phyloP scores from a whole-genome alignment of 2,113 vertebrate genomes.

The Beaufortia kweichowensis region DNA sequence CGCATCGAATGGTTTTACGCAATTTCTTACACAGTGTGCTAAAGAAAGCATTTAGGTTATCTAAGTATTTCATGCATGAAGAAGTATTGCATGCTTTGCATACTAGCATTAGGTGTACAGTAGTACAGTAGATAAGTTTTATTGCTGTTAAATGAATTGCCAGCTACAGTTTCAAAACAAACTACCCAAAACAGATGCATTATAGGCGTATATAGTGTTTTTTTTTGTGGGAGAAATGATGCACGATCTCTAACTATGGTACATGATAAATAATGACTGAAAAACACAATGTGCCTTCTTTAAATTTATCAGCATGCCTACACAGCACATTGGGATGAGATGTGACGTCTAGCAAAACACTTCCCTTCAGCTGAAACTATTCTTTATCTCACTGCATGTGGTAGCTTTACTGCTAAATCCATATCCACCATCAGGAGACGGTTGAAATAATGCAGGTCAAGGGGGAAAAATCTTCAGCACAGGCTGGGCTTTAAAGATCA shows the following conservation, averaged over 20 bases:
- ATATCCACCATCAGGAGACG: slow-evolving; percentile 44
- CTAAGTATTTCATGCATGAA: not conserved
- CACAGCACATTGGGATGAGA: slow-evolving; percentile 48
- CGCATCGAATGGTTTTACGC: no score
- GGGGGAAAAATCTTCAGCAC: not conserved
- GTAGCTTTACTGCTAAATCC: slow-evolving; percentile 49
- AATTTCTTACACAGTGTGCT: not conserved
- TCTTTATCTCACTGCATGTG: slow-evolving; percentile 46
- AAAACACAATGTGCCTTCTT: slow-evolving; percentile 36
- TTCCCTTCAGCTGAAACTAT: slow-evolving; percentile 42
- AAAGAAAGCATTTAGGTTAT: not conserved
- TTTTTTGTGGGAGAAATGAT: not conserved
- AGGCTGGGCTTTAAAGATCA: slow-evolving; percentile 21
- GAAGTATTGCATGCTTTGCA: not conserved
- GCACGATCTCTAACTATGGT: slow-evolving; percentile 14
- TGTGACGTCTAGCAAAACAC: slow-evolving; percentile 48
- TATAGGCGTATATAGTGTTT: no score
- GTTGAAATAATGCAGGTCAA: slow-evolving; percentile 26
- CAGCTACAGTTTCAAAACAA: no score
- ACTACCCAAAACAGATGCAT: no score
- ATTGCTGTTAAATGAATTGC: no score
- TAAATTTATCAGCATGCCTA: slow-evolving; percentile 61
- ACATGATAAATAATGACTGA: slow-evolving; percentile 2
- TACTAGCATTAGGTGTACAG: no score
- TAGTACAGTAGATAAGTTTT: no score